Evolutionary conservation across 2,888 invertebrate genomes (phyloP).

Genomic region (Scaptomyza parva): DNA sequence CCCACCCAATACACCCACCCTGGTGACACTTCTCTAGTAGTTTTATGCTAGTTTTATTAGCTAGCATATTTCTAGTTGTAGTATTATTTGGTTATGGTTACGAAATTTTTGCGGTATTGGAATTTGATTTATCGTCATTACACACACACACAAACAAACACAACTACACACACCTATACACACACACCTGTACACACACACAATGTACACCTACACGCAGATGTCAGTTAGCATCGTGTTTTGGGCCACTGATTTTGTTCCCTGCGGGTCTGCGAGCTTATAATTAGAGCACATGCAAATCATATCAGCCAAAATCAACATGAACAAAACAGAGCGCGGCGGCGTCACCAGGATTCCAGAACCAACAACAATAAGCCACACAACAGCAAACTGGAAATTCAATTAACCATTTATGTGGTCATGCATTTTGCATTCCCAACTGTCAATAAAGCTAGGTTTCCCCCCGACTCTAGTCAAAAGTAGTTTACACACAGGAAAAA

Average conservation of each 20-base stretch:
- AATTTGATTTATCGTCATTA: conserved; percentile 33
- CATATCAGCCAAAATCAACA: conserved; percentile 8
- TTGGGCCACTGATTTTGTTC: conserved; percentile 1
- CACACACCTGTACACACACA: conserved; percentile 2
- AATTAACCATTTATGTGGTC: conserved; percentile 18
- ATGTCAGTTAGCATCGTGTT: background rate
- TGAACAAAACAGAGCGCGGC: background rate
- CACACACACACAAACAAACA: background rate
- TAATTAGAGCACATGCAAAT: conserved; percentile 30
- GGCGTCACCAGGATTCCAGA: background rate
- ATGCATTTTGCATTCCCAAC: background rate
- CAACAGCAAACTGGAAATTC: conserved; percentile 12
- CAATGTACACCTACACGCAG: too few relatives aligned
- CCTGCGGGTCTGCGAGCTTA: conserved; percentile 8
- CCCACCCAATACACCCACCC: background rate
- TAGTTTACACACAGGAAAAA: too few relatives aligned
- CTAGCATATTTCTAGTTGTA: conserved; percentile 22
- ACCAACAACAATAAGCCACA: conserved; percentile 4
- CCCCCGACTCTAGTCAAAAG: too few relatives aligned
- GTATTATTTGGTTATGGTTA: conserved; percentile 23
- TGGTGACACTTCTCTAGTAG: background rate
- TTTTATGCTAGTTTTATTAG: conserved; percentile 1
- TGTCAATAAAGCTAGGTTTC: background rate
- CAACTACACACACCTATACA: background rate
- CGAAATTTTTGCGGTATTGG: conserved; percentile 43